Percentiles rank a stretch among this genome's conserved stretches.
phyloP scores from a whole-genome alignment of 2,888 invertebrate species.

The Rotaria magnacalcarata region DNA sequence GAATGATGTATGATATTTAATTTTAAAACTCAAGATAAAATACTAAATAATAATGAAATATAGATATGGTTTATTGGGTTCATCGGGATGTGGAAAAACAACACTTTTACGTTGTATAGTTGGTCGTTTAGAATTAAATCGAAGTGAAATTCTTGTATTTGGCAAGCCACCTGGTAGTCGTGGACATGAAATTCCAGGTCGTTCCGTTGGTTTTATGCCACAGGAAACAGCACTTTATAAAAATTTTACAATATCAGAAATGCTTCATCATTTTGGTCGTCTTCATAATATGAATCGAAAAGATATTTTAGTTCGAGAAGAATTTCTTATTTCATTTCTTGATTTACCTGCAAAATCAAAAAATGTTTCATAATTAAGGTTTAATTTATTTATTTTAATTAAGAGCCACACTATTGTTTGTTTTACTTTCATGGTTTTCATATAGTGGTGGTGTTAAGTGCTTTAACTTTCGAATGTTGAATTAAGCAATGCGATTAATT shows the following conservation, averaged over 20 bases:
- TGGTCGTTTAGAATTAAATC: constrained; percentile 76
- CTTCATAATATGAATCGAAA: constrained; percentile 80
- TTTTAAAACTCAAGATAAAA: no score
- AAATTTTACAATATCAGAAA: constrained; percentile 80
- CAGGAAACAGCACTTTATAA: constrained; percentile 63
- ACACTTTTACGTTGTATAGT: constrained; percentile 86
- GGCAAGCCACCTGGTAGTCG: constrained; percentile 82
- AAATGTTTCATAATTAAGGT: constrained; percentile 67
- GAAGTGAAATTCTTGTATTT: constrained; percentile 81
- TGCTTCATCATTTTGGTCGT: constrained; percentile 92
- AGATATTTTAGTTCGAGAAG: constrained; percentile 74
- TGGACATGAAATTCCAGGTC: constrained; percentile 83
- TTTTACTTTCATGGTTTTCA: no score
- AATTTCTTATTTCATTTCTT: constrained; percentile 80
- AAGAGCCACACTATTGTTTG: no score
- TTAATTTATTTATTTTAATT: no score
- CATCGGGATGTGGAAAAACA: constrained; percentile 62
- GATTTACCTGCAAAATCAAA: constrained; percentile 80
- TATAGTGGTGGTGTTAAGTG: constrained; percentile 69
- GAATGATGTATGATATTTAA: no score
- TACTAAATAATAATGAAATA: no score
- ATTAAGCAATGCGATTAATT: no score
- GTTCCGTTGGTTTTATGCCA: constrained; percentile 93
- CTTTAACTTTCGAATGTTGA: no score
- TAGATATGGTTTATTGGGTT: constrained; percentile 17